Percentiles rank a stretch among this genome's conserved stretches.
Conservation (phyloP, 2,888 invertebrate species). For the Rhamphomyia laevipes region DNA sequence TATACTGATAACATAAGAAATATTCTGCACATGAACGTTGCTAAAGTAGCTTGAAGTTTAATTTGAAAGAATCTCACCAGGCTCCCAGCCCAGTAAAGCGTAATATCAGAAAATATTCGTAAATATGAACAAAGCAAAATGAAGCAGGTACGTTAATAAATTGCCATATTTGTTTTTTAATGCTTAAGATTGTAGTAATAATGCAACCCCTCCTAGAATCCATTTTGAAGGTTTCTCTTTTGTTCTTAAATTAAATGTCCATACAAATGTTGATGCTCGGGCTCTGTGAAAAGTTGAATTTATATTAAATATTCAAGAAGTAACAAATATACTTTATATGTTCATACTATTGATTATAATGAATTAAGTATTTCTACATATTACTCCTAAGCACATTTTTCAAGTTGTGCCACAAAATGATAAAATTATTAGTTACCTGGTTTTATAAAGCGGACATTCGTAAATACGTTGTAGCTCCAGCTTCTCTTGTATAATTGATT, state of each 20-base stretch:
- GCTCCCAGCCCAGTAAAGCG: too few species aligned
- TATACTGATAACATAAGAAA: too few species aligned
- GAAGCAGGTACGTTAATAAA: too few species aligned
- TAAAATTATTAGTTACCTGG: conserved; percentile 41
- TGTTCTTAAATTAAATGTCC: conserved; percentile 90
- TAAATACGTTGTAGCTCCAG: conserved; percentile 78
- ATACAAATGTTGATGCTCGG: conserved; percentile 86
- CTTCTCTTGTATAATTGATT: conserved; percentile 82
- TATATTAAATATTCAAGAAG: too few species aligned
- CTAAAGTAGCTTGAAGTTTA: too few species aligned
- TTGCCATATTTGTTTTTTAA: too few species aligned
- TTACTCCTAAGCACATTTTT: neutral
- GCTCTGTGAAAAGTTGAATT: conserved; percentile 37
- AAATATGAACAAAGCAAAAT: too few species aligned
- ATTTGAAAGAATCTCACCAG: too few species aligned
- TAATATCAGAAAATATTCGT: too few species aligned
- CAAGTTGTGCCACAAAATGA: too few species aligned
- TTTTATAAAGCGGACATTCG: conserved; percentile 92
- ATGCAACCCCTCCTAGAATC: conserved; percentile 86
- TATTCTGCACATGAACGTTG: too few species aligned
- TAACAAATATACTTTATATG: too few species aligned
- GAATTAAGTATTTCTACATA: neutral
- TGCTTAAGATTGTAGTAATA: conserved; percentile 59
- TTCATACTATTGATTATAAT: neutral
- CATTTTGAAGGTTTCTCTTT: conserved; percentile 82